Conservation (phyloP, 2,113 vertebrate genomes). For the Otis tarda region DNA sequence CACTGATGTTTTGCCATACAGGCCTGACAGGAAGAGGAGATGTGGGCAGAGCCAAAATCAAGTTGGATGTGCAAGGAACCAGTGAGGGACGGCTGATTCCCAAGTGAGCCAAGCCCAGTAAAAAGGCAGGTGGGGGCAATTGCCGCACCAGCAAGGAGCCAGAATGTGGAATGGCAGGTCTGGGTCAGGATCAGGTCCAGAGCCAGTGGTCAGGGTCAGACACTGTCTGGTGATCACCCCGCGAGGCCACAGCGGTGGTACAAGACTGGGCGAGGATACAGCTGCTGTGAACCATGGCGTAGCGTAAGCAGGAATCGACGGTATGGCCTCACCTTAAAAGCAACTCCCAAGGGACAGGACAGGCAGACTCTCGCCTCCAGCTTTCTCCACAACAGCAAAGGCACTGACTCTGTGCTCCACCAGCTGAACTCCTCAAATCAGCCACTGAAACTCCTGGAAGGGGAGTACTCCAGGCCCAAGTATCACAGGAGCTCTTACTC, state of each 20-base stretch:
- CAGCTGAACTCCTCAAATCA: background rate
- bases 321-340: background rate
- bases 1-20: background rate
- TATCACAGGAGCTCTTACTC: background rate
- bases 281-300: background rate
- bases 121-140: background rate
- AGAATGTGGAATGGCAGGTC: background rate
- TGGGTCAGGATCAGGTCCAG: background rate
- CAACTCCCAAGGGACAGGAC: background rate
- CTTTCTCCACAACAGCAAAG: background rate
- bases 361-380: background rate
- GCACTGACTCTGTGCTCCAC: background rate
- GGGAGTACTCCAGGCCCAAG: rapidly evolving
- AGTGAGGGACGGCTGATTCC: background rate
- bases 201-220: background rate
- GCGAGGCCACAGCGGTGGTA: background rate
- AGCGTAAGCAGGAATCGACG: rapidly evolving
- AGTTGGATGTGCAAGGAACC: background rate
- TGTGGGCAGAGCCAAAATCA: background rate
- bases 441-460: background rate
- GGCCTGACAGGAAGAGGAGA: background rate
- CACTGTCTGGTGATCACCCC: background rate
- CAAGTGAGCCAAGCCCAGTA: background rate
- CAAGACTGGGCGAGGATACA: rapidly evolving
- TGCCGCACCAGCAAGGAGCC: background rate